These are phyloP conservation scores for Acrobasis consociella DNA, from an alignment of 2,888 invertebrate genomes.

Conservation along the genomic window DNA sequence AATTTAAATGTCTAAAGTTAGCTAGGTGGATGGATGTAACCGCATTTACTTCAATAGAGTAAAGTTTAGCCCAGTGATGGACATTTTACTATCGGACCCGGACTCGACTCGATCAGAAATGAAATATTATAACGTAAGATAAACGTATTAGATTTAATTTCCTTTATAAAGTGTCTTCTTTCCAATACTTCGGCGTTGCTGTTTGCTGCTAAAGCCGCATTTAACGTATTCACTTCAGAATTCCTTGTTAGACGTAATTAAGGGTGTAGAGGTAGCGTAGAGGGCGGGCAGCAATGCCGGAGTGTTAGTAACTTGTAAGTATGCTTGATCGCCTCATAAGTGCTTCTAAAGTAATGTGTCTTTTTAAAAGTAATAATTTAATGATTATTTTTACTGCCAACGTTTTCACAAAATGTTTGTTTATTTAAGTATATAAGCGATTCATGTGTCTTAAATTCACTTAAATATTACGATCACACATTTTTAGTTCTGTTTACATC, in stretches of 20 bases:
- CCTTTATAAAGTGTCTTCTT: slow-evolving; percentile 70
- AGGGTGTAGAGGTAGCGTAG: slow-evolving; percentile 33
- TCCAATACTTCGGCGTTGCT: slow-evolving; percentile 49
- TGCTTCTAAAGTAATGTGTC: slow-evolving; percentile 73
- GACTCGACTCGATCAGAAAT: slow-evolving; percentile 28
- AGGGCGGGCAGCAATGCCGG: slow-evolving; percentile 48
- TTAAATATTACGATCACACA: slow-evolving; percentile 70
- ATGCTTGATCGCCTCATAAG: slow-evolving; percentile 76
- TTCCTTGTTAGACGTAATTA: slow-evolving; percentile 63
- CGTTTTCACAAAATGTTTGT: slow-evolving; percentile 72
- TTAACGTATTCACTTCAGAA: slow-evolving; percentile 63
- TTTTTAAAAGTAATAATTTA: slow-evolving; percentile 59
- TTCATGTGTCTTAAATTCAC: slow-evolving; percentile 63
- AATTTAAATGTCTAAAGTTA: slow-evolving; percentile 53
- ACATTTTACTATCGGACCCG: slow-evolving; percentile 25
- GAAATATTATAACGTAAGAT: slow-evolving; percentile 52
- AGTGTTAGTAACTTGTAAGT: slow-evolving; percentile 60
- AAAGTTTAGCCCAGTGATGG: slow-evolving; percentile 49
- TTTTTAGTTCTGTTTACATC: slow-evolving; percentile 69
- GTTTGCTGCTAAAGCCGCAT: slow-evolving; percentile 51
- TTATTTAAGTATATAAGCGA: slow-evolving; percentile 63
- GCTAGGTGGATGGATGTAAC: slow-evolving; percentile 51
- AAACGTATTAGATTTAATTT: slow-evolving; percentile 74
- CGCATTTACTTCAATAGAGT: slow-evolving; percentile 66
- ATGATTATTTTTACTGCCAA: slow-evolving; percentile 75